Evolutionary conservation across 2,113 vertebrate species (phyloP).

Genomic region (Halichoeres trimaculatus): DNA sequence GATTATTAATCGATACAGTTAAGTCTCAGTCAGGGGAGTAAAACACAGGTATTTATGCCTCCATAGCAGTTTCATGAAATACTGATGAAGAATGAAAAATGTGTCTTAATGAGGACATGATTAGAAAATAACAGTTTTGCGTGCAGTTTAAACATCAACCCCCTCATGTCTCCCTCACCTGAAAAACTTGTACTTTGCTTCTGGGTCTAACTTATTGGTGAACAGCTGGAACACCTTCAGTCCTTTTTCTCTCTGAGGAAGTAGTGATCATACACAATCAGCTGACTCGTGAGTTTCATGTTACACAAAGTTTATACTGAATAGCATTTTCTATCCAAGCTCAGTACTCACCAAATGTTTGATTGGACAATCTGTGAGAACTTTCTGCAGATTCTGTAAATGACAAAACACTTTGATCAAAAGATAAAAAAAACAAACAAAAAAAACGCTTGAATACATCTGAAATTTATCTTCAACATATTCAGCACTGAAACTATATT

Average conservation of each 20-base stretch:
- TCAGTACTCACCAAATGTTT: constrained; percentile 88
- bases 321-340: not conserved
- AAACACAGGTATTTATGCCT: no score
- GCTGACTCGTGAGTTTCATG: constrained; percentile 1
- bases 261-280: not conserved
- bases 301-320: not conserved
- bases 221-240: constrained; percentile 90
- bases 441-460: not conserved
- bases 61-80: not conserved
- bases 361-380: constrained; percentile 92
- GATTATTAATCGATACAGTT: no score
- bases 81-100: not conserved
- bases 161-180: constrained; percentile 79
- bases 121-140: not conserved
- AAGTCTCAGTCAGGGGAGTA: no score
- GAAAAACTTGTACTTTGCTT: constrained; percentile 93
- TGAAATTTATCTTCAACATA: no score
- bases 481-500: no score
- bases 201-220: constrained; percentile 89
- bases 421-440: not conserved
- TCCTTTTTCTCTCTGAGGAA: constrained; percentile 87
- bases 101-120: not conserved
- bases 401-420: not conserved
- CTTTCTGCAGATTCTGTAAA: constrained; percentile 86
- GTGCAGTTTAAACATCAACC: no score